Base-by-base conservation (phyloP, 2,888 invertebrate genomes). In the Tinea trinotella region DNA sequence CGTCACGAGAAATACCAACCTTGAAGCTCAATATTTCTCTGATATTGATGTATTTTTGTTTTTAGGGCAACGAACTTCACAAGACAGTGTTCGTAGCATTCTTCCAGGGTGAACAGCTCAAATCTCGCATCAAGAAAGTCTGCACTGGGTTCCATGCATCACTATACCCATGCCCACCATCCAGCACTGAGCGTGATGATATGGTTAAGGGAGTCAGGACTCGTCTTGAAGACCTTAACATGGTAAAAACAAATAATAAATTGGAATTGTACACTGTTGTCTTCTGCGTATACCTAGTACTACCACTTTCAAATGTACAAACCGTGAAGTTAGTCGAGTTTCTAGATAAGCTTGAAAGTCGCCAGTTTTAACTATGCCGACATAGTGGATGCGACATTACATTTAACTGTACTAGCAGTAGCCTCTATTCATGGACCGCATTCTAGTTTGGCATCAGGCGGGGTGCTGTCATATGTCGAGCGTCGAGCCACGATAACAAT, bases 131-230 rank as follows among this genome's bases (percentile, higher is more conserved):
- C 58, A 95, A 94, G 87, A 97, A 97, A 78, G 95, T 97, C 46
- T 97, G 96, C 84, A 92, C 94, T 60, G 97, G 97, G 1, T 97
- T 96, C 82, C 93, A 96, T 64, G 97, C 97, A 2, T 95, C 95
- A 2, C 84, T 97, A 58, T 97, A 97, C 82, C 96, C 96, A 0
- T 97, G 97, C 72, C 97, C 97, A 0, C 95, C 94, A 57, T 93
- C 93, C 34, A 91, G 92, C 61, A 87, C 89, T 13, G 97, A 97
- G 69, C 86, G 97, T 30, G 87, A 93, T 60, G 96, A 97, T 67
- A 97, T 97, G 95, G 90, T 95, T 52, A 92, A 93, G 66, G 96
- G 95, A 1, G 96, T 97, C 1, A 90, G 94, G 77, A 95, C 96
- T 0, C 88, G 97, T 54, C 90, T 97, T 53, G 96, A 96, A 69